Percentiles rank a stretch among this genome's conserved stretches.
Evolutionary conservation across 1,140 invertebrate species (phyloP).

Genomic region (Episyrphus balteatus): DNA sequence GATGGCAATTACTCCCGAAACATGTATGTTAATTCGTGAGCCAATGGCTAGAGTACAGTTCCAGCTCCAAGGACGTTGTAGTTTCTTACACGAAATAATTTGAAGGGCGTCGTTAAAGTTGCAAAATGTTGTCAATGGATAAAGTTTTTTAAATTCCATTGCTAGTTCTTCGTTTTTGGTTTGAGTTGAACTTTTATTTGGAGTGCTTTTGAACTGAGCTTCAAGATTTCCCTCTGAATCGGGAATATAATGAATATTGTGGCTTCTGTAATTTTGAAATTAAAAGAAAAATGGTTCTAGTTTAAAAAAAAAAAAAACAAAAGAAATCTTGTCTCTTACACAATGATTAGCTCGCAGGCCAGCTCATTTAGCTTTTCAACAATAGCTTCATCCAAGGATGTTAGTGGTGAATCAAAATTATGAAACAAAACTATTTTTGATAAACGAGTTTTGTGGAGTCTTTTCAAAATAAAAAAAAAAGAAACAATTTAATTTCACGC

Average conservation of each 20-base stretch:
- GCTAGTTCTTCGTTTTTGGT: constrained; percentile 24
- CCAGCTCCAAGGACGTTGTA: constrained; percentile 24
- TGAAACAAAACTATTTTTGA: constrained; percentile 22
- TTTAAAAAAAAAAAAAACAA: constrained; percentile 2
- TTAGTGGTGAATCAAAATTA: constrained; percentile 20
- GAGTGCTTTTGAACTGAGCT: constrained; percentile 12
- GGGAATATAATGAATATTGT: constrained; percentile 19
- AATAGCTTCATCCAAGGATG: constrained; percentile 14
- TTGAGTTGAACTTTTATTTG: constrained; percentile 8
- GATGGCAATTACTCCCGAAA: constrained; percentile 28
- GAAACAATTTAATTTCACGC: not conserved
- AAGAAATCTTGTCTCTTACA: no score
- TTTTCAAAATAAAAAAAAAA: not conserved
- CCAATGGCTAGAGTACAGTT: constrained; percentile 22
- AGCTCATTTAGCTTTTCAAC: constrained; percentile 5
- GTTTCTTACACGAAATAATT: constrained; percentile 14
- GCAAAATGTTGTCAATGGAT: constrained; percentile 22
- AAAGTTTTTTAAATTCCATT: constrained; percentile 14
- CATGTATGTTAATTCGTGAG: constrained; percentile 14
- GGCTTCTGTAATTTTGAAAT: constrained; percentile 10
- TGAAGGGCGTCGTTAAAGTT: constrained; percentile 23
- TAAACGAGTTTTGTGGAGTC: constrained; percentile 9
- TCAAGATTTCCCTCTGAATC: constrained; percentile 15
- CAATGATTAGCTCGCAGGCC: no score
- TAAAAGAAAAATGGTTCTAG: not conserved